A percentile compares a stretch with the other conserved stretches of the same genome.
These are phyloP conservation scores for Papilio machaon DNA, from an alignment of 1,140 invertebrate species.

Conservation along the genomic window DNA sequence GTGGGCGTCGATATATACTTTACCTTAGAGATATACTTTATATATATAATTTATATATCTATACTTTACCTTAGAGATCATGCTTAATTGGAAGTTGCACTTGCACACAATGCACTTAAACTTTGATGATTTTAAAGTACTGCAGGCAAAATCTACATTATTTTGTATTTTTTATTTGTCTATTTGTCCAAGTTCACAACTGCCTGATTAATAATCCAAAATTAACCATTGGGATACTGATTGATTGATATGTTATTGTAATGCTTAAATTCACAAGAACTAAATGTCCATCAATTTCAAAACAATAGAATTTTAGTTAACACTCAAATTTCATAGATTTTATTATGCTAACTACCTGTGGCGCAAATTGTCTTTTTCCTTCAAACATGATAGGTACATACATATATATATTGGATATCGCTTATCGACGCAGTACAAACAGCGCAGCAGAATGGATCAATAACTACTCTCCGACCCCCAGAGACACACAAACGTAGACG, in stretches of 20 bases:
- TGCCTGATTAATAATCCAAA: too few relatives aligned
- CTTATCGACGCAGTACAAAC: slow-evolving; percentile 27
- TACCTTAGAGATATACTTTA: too few relatives aligned
- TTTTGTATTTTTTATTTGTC: not conserved
- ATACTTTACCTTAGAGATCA: not conserved
- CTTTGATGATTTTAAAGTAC: not conserved
- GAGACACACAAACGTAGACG: not conserved
- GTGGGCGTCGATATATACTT: too few relatives aligned
- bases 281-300: not conserved
- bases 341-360: not conserved
- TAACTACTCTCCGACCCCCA: slow-evolving; percentile 1
- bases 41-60: not conserved
- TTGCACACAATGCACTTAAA: not conserved
- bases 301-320: not conserved
- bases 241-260: not conserved
- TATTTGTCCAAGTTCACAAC: too few relatives aligned
- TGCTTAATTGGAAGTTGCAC: not conserved
- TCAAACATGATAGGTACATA: slow-evolving; percentile 5
- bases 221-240: too few relatives aligned
- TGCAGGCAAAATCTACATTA: not conserved
- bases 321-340: not conserved
- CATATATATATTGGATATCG: not conserved
- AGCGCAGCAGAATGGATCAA: slow-evolving; percentile 20
- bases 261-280: not conserved
- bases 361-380: not conserved